These are phyloP conservation scores for Nycticebus coucang DNA, from an alignment of 2,113 vertebrate species.

Conservation along the genomic window DNA sequence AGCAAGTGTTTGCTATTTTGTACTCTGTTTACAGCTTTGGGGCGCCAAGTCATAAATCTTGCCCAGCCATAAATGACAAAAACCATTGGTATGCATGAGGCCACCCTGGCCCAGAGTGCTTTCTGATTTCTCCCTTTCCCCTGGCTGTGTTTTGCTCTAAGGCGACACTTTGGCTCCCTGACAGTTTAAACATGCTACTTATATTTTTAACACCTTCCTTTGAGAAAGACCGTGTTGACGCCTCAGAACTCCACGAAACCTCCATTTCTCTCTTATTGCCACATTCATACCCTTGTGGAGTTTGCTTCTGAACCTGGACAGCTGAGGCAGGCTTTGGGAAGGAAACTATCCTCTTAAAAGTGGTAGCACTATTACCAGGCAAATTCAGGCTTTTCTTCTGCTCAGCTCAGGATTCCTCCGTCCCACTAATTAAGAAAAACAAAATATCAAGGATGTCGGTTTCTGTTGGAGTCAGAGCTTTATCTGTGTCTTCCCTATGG, in stretches of 20 bases:
- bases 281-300: conserved; percentile 4
- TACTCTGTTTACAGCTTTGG: conserved; percentile 93
- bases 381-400: background rate
- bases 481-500: background rate
- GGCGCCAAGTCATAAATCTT: conserved; percentile 94
- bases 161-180: conserved; percentile 87
- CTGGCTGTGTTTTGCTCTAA: conserved; percentile 88
- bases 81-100: conserved; percentile 93
- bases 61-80: conserved; percentile 92
- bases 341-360: background rate
- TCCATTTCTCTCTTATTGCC: conserved; percentile 38
- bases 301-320: conserved; percentile 6
- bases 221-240: conserved; percentile 80
- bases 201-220: conserved; percentile 87
- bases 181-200: conserved; percentile 83
- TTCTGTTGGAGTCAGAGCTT: background rate
- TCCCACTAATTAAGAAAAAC: background rate
- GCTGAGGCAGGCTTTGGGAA: background rate
- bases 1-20: conserved; percentile 91
- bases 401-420: background rate
- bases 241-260: conserved; percentile 73
- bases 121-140: conserved; percentile 84
- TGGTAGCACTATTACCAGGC: background rate
- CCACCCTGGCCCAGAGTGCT: conserved; percentile 87
- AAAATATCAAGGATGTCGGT: background rate